Percentiles rank a stretch among this genome's conserved stretches.
Conservation (phyloP, 1,140 invertebrate genomes). For the Trissolcus basalis region DNA sequence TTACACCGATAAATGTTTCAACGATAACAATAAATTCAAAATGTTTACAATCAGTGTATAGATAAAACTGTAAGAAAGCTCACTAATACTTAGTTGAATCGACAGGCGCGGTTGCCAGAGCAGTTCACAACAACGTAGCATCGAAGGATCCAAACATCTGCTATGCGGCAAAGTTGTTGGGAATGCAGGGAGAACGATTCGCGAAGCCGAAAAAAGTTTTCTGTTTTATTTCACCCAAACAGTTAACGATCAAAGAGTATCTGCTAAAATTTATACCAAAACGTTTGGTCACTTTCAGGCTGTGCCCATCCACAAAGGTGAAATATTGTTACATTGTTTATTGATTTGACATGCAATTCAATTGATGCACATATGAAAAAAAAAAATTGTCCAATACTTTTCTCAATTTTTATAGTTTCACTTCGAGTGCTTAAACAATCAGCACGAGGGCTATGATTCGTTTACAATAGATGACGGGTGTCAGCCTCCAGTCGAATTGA, state of each 20-base stretch:
- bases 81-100: conserved; percentile 16
- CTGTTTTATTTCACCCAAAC: conserved; percentile 91
- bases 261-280: conserved; percentile 94
- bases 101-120: conserved; percentile 85
- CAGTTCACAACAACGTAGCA: conserved; percentile 91
- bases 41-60: neutral
- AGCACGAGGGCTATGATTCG: conserved; percentile 76
- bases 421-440: conserved; percentile 77
- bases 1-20: too few relatives aligned
- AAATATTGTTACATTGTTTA: neutral
- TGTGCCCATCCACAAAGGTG: conserved; percentile 94
- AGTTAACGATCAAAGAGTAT: conserved; percentile 94
- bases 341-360: too few relatives aligned
- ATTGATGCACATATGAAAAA: too few relatives aligned
- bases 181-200: conserved; percentile 81
- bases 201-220: conserved; percentile 90
- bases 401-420: conserved; percentile 76
- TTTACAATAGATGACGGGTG: conserved; percentile 93
- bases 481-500: conserved; percentile 89
- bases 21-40: too few relatives aligned
- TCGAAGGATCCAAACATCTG: conserved; percentile 89
- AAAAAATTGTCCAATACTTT: too few relatives aligned
- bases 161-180: conserved; percentile 89
- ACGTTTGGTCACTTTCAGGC: conserved; percentile 91
- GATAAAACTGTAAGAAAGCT: neutral